phyloP scores from a whole-genome alignment of 2,113 vertebrate species.

The Quiscalus mexicanus region DNA sequence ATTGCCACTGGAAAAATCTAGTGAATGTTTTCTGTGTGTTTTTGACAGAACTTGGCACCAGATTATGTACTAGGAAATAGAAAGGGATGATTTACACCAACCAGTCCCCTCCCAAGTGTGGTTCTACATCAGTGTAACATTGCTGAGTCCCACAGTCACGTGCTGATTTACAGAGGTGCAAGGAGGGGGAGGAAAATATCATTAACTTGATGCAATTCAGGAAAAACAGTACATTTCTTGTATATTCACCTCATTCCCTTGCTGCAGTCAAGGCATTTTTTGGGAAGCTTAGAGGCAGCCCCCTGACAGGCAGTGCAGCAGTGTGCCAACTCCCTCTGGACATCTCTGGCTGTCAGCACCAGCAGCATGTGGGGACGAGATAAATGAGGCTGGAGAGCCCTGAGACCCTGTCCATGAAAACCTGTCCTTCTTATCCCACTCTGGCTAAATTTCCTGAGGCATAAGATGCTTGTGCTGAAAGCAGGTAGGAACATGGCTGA shows the following conservation, averaged over 20 bases:
- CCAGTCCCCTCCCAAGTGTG: neutral
- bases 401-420: neutral
- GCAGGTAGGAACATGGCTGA: neutral
- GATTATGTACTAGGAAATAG: slow-evolving; percentile 1
- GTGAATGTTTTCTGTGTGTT: neutral
- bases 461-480: neutral
- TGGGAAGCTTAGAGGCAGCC: neutral
- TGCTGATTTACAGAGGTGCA: neutral
- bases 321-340: neutral
- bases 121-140: slow-evolving; percentile 11
- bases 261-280: neutral
- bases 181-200: neutral
- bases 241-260: neutral
- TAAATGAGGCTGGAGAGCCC: neutral
- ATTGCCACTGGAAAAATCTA: slow-evolving; percentile 31
- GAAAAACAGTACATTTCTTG: neutral
- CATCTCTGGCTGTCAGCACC: neutral
- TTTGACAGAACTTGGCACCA: slow-evolving; percentile 34
- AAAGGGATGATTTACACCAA: neutral
- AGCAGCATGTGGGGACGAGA: neutral
- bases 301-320: neutral
- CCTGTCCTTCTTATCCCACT: neutral
- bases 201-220: neutral
- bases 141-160: neutral
- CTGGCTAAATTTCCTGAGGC: neutral